Percentiles rank a stretch among this genome's conserved stretches.
phyloP scores from a whole-genome alignment of 1,140 invertebrate species.

The Proctacanthus coquilletti region DNA sequence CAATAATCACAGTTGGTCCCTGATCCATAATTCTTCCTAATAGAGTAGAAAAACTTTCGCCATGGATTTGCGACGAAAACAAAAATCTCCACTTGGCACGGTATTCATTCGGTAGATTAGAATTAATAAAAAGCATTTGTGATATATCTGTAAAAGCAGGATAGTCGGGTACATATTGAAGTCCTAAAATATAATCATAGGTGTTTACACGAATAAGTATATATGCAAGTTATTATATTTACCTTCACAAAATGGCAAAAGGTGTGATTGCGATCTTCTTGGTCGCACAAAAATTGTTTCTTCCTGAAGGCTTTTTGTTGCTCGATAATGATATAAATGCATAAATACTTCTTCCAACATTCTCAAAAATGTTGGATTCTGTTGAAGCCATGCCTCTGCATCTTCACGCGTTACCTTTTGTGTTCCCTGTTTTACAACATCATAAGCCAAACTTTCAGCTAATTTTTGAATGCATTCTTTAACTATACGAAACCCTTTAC shows the following conservation, averaged over 20 bases:
- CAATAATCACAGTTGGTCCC: conserved; percentile 58
- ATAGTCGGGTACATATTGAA: conserved; percentile 55
- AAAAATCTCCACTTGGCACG: conserved; percentile 65
- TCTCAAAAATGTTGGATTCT: conserved; percentile 26
- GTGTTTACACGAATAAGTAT: not conserved
- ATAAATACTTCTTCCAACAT: conserved; percentile 36
- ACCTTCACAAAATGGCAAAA: conserved; percentile 10
- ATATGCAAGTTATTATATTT: not conserved
- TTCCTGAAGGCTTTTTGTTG: conserved; percentile 25
- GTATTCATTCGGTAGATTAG: conserved; percentile 51
- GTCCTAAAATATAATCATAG: conserved; percentile 25
- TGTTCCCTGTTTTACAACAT: conserved; percentile 19
- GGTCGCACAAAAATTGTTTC: conserved; percentile 12
- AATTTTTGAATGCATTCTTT: conserved; percentile 35
- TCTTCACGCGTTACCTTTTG: conserved; percentile 16
- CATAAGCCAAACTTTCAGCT: conserved; percentile 33
- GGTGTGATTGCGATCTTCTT: conserved; percentile 23
- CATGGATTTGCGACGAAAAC: conserved; percentile 67
- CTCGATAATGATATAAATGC: conserved; percentile 30
- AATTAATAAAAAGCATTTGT: conserved; percentile 62
- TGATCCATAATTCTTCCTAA: conserved; percentile 58
- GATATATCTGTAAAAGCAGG: conserved; percentile 59
- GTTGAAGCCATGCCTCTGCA: conserved; percentile 24
- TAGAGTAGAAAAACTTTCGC: conserved; percentile 70
- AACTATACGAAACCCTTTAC: conserved; percentile 34